Evolutionary conservation across 53 echinoderm and acorn worm species (phyloP), one percentile per base, ranked within the genome.

Genomic region (Paracentrotus lividus): DNA sequence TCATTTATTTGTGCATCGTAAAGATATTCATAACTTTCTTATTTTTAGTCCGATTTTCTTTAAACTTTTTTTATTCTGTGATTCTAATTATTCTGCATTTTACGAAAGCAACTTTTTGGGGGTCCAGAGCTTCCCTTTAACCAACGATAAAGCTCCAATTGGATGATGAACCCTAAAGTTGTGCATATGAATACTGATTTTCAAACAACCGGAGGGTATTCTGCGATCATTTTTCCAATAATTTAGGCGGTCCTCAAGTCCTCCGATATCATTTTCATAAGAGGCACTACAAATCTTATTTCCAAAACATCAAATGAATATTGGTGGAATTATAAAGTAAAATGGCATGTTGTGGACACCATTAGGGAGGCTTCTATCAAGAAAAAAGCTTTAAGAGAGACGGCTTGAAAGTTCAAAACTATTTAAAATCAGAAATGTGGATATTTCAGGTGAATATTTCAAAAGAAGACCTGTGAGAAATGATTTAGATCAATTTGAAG

Each of bases 261-360:
- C 8, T 10, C 47, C 7, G 47, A 45, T 81, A 81, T 81, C 81
- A 81, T 81, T 81, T 81, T n/a, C 81, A 81, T 81, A 81, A 24
- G 47, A 2, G 44, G 81, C 13, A 81, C 81, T 47, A n/a, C n/a
- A n/a, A n/a, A n/a, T n/a, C 34, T 15, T 15, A 38, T 14, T 65
- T 26, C 65, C 16, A 65, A 16, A 65, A 65, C 27, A 14, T 9
- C 65, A 65, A 29, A 65, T 27, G 65, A 65, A 29, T 27, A 26
- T 29, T 24, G 65, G 0, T 4, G 42, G 42, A 3, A 16, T 76
- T 64, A 29, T 31, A 32, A 42, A 36, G 76, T 8, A 75, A 12
- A 7, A 38, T 75, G 16, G 16, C 24, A 23, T 64, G 27, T n/a
- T n/a, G n/a, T n/a, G 20, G 21, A 57, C 8, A 18, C 20, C 3